Base-by-base conservation (phyloP, 2,888 invertebrate genomes). In the Anthrax anthrax region DNA sequence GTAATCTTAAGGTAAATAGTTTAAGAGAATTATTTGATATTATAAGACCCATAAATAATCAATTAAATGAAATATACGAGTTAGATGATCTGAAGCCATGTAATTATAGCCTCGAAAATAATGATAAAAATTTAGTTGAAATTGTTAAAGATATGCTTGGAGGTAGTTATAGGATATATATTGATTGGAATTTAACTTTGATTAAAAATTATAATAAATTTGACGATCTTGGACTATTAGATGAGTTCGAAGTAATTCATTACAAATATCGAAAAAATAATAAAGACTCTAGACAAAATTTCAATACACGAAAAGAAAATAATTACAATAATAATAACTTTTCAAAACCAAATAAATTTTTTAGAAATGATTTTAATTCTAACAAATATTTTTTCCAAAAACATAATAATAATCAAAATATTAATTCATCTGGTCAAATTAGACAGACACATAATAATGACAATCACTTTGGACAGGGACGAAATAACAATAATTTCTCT, bases 1-100 rank as follows among this genome's bases (percentile, higher is more conserved):
- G 43, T 16, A 43, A 37, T 23, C 8, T 37, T 4, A 43, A 43
- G 37, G 37, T 37, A 43, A 13, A 9, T 18, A 37, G 18, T 43
- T 19, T 43, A 18, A 18, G 43, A 43, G 43, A 43, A 43, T 19
- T 43, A 13, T 43, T 43, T 43, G 23, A 43, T 1, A 43, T 43
- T 19, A 36, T 37, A 2, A 43, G 16, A n/a, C 18, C 43, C 12
- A 16, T n/a, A n/a, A n/a, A 37, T 37, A 36, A 43, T 12, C 16
- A 43, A 2, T 37, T 43, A 27, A 43, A 43, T 37, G 37, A 43
- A 19, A 19, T 43, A 14, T 23, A 43, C 37, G 37, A 16, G 19
- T 37, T 43, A 10, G 43, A 43, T 18, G 29, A 42, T 19, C n/a
- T n/a, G n/a, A 36, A 10, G 16, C 34, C 42, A 16, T n/a, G 19